Evolutionary conservation across 1,140 invertebrate genomes (phyloP), one percentile per base, ranked within the genome.

Genomic region (Neocloeon triangulifer): DNA sequence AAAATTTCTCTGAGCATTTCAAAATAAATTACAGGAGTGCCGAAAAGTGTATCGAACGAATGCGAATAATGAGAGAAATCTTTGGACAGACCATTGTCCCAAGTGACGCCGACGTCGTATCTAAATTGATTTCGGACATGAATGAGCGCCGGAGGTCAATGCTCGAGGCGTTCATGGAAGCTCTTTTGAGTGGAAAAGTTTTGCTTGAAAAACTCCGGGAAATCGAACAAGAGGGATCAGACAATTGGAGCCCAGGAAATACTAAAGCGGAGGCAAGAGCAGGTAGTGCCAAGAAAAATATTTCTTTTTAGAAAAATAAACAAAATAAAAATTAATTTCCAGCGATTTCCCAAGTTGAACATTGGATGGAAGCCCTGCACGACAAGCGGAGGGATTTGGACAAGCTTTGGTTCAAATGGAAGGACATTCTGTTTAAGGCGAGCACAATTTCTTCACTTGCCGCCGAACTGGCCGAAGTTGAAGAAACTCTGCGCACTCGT

Each of bases 111-210:
- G 63, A 73, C 14, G 57, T 59, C 1, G 67, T 74, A 6, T 69
- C 67, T 45, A 61, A 60, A 39, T 63, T 69, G 41, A 48, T 73
- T 4, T 61, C 54, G 16, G 64, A 58, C 43, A 61, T 75, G 36
- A 66, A 73, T 37, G 64, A 73, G 39, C 42, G 66, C 6, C 49
- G 68, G 21, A 68, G 69, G 43, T 55, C 64, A 28, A 71, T 81
- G 51, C 52, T 88, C 7, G 76, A 80, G 37, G 54, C 68, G 3
- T 62, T 81, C 2, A 78, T 81, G 67, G 58, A 59, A 3, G 69
- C 79, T 2, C 51, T 86, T 2, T 70, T 77, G 43, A 66, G 79
- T 41, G 78, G 78, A n/a, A 76, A 81, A 43, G 57, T 59, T 18
- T 52, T 86, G 25, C 47, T 86, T 25, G 69, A 73, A 29, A 60